Percentiles rank a stretch among this genome's conserved stretches.
Evolutionary conservation across 2,888 invertebrate species (phyloP).

Genomic region (Phrixothrix hirtus): DNA sequence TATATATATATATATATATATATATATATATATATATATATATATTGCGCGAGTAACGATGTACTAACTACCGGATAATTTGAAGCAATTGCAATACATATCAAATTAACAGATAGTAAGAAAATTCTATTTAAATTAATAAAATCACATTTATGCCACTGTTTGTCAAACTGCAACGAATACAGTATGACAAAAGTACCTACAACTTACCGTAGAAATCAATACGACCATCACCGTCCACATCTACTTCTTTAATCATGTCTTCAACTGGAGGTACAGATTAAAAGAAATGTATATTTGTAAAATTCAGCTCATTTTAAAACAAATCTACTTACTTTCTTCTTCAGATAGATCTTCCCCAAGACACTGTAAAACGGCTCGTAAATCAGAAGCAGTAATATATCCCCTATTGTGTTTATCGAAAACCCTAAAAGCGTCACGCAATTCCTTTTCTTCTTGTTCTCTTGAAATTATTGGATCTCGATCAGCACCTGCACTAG

Average conservation of each 20-base stretch:
- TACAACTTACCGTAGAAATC: slow-evolving; percentile 81
- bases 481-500: slow-evolving; percentile 48
- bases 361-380: slow-evolving; percentile 85
- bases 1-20: too few relatives aligned
- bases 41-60: too few relatives aligned
- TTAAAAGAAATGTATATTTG: too few relatives aligned
- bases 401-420: slow-evolving; percentile 92
- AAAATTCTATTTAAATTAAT: too few relatives aligned
- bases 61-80: too few relatives aligned
- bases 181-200: not conserved
- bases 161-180: not conserved
- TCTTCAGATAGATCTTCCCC: slow-evolving; percentile 89
- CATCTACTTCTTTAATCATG: slow-evolving; percentile 95
- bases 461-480: slow-evolving; percentile 68
- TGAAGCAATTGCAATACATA: too few relatives aligned
- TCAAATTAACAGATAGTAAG: too few relatives aligned
- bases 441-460: slow-evolving; percentile 79
- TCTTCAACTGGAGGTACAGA: slow-evolving; percentile 85
- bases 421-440: slow-evolving; percentile 87
- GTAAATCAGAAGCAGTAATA: slow-evolving; percentile 84
- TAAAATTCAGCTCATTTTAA: too few relatives aligned
- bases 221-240: slow-evolving; percentile 91
- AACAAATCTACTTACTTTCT: slow-evolving; percentile 72
- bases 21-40: too few relatives aligned
- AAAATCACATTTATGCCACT: not conserved